Conservation (phyloP, 2,797 vertebrate species). For the Diplodus puntazzo region DNA sequence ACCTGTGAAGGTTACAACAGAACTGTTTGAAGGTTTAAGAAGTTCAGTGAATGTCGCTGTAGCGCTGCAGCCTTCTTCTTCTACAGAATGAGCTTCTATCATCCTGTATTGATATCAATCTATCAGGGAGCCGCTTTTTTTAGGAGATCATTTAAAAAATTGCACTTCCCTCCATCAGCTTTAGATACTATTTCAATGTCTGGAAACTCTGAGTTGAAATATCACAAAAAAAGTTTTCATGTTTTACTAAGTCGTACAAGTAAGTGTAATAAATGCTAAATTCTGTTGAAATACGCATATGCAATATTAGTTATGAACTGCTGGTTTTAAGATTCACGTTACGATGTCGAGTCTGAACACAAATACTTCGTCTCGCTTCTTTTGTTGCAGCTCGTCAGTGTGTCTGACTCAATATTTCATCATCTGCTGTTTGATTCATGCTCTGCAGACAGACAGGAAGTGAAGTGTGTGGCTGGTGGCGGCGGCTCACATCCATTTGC, state of each 20-base stretch:
- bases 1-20: background rate
- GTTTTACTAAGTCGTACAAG: too few relatives aligned
- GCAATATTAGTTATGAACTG: background rate
- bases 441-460: conserved; percentile 26
- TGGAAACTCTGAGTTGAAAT: too few relatives aligned
- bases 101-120: background rate
- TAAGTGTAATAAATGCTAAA: too few relatives aligned
- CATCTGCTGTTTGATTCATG: conserved; percentile 13
- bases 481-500: background rate
- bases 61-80: background rate
- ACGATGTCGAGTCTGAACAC: background rate
- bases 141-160: too few relatives aligned
- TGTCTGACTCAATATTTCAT: conserved; percentile 26
- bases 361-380: background rate
- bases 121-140: too few relatives aligned
- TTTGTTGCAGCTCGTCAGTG: background rate
- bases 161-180: too few relatives aligned
- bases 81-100: background rate
- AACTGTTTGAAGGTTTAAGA: background rate
- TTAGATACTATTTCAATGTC: too few relatives aligned
- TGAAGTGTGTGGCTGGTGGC: background rate
- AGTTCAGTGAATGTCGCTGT: background rate
- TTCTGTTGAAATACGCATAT: too few relatives aligned
- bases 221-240: too few relatives aligned
- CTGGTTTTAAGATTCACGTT: background rate